Conservation (phyloP, 92 coral and sea anemone genomes). For the Porites divaricata region DNA sequence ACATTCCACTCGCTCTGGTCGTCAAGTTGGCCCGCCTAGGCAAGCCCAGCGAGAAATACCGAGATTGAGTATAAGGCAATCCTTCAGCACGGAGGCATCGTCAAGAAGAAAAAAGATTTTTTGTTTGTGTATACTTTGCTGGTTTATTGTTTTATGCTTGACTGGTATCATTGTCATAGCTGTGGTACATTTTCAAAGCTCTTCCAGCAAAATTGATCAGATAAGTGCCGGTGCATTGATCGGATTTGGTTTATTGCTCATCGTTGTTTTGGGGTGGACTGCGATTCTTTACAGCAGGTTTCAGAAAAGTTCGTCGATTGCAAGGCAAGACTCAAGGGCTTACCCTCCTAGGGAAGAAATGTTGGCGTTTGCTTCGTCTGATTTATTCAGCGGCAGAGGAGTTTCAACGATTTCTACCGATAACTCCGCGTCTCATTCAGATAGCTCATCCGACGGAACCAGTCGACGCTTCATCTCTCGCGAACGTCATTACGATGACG, state of each 20-base stretch:
- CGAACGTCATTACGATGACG: constrained; percentile 31
- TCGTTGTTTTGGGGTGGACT: constrained; percentile 36
- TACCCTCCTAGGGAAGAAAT: constrained; percentile 13
- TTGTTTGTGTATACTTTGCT: constrained; percentile 29
- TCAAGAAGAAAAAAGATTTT: constrained; percentile 32
- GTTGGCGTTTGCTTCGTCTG: constrained; percentile 29
- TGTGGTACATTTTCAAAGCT: constrained; percentile 42
- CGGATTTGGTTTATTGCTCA: constrained; percentile 35
- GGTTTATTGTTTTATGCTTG: constrained; percentile 29
- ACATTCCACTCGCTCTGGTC: constrained; percentile 11
- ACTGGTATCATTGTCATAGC: constrained; percentile 37
- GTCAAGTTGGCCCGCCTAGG: constrained; percentile 16
- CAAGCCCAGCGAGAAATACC: constrained; percentile 8
- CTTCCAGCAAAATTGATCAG: constrained; percentile 31
- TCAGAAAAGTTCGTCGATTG: constrained; percentile 14
- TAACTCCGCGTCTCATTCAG: constrained; percentile 25
- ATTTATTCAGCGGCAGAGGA: constrained; percentile 15
- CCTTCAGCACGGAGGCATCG: constrained; percentile 3
- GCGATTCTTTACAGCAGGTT: constrained; percentile 35
- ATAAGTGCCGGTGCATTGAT: constrained; percentile 33
- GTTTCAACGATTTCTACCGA: constrained; percentile 41
- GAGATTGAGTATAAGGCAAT: constrained; percentile 5
- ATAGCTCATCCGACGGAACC: constrained; percentile 12
- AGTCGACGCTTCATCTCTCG: constrained; percentile 10
- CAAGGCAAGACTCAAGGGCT: background rate